A percentile compares a stretch with the other conserved stretches of the same genome.
Evolutionary conservation across 2,113 vertebrate species (phyloP).

Genomic region (Dicentrarchus labrax): DNA sequence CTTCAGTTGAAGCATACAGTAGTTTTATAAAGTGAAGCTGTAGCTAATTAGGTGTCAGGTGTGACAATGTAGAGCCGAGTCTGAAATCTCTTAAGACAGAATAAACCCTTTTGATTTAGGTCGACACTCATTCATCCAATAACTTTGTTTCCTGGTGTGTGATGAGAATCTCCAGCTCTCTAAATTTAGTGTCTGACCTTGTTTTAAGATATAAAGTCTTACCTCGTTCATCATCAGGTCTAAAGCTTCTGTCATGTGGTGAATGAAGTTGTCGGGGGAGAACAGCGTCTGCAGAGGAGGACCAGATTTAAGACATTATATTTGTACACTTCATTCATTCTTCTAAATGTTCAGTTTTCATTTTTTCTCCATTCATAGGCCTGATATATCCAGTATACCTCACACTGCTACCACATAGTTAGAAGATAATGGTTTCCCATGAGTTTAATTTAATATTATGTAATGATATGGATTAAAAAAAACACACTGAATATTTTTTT

Average conservation of each 20-base stretch:
- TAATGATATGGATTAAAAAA: too few species aligned
- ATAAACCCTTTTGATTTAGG: too few species aligned
- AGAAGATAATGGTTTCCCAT: neutral
- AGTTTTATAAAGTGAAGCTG: too few species aligned
- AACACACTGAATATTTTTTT: neutral
- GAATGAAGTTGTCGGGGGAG: slow-evolving; percentile 76
- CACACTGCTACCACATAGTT: neutral
- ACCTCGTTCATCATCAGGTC: slow-evolving; percentile 80
- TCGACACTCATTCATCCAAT: neutral
- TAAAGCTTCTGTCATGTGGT: slow-evolving; percentile 72
- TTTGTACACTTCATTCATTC: too few species aligned
- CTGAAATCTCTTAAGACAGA: too few species aligned
- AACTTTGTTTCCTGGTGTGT: neutral
- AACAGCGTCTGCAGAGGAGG: slow-evolving; percentile 67
- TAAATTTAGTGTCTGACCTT: neutral
- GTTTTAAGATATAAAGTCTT: neutral
- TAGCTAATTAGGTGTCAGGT: neutral
- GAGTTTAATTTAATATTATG: too few species aligned
- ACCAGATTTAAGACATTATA: neutral
- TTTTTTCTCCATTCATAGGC: too few species aligned
- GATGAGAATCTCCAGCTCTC: neutral
- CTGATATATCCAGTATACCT: neutral
- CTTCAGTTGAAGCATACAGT: too few species aligned
- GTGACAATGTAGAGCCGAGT: neutral
- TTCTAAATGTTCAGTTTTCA: too few species aligned